Evolutionary conservation across 2,113 vertebrate species (phyloP).

Genomic region (Scortum barcoo): DNA sequence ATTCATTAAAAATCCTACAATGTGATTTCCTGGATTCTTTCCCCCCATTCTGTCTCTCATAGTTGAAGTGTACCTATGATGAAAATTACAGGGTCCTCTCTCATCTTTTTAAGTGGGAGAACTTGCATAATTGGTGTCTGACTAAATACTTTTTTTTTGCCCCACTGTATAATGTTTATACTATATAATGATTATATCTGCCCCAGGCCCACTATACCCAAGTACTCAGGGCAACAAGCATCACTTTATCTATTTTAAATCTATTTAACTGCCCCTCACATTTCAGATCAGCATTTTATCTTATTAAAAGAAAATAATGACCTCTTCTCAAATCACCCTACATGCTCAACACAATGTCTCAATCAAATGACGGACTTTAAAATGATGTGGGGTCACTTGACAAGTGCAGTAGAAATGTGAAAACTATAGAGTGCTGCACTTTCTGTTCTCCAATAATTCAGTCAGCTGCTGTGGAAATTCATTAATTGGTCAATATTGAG

Average conservation of each 20-base stretch:
- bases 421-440: neutral
- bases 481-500: neutral
- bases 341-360: neutral
- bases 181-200: too few species aligned
- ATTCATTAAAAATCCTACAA: too few species aligned
- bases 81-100: too few species aligned
- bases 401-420: neutral
- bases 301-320: neutral
- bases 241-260: neutral
- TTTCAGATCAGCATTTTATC: neutral
- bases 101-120: too few species aligned
- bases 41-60: too few species aligned
- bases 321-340: neutral
- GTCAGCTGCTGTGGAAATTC: neutral
- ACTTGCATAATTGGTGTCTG: too few species aligned
- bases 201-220: too few species aligned
- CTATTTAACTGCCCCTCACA: neutral
- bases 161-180: too few species aligned
- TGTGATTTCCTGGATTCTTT: too few species aligned
- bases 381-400: neutral
- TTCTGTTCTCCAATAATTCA: slow-evolving; percentile 13
- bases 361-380: neutral
- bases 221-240: neutral
- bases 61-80: too few species aligned
- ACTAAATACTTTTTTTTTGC: too few species aligned